phyloP scores from a whole-genome alignment of 2,888 invertebrate species.

The Thumatha senex region DNA sequence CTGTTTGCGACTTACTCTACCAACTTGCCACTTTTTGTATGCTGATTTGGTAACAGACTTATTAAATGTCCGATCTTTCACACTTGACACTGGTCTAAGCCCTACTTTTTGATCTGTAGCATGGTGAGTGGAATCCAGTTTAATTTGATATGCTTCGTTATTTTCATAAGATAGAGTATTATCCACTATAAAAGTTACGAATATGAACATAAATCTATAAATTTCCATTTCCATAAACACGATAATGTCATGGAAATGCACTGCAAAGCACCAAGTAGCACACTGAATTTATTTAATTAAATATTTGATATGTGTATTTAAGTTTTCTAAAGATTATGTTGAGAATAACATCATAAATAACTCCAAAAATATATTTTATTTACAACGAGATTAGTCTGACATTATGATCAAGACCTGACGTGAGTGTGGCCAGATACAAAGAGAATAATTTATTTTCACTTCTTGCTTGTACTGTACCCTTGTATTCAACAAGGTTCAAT shows the following conservation, averaged over 20 bases:
- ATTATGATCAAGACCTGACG: neutral
- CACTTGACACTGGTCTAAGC: slow-evolving; percentile 7
- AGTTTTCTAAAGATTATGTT: neutral
- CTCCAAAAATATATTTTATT: neutral
- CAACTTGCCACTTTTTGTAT: slow-evolving; percentile 50
- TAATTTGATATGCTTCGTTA: slow-evolving; percentile 18
- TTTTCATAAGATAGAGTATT: slow-evolving; percentile 22
- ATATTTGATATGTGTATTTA: neutral
- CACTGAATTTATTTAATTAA: neutral
- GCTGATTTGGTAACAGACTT: neutral
- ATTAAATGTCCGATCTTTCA: slow-evolving; percentile 7
- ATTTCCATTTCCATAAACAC: slow-evolving; percentile 3
- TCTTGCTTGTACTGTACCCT: too few species aligned
- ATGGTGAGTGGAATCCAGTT: slow-evolving; percentile 11
- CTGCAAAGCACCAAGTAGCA: neutral
- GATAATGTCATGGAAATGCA: neutral
- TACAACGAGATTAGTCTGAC: neutral
- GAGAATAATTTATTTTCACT: neutral
- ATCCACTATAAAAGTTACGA: slow-evolving; percentile 9
- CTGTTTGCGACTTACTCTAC: slow-evolving; percentile 55
- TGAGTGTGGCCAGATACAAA: too few species aligned
- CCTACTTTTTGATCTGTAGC: slow-evolving; percentile 10
- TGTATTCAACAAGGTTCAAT: too few species aligned
- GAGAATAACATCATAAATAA: neutral
- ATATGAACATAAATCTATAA: slow-evolving; percentile 7